Evolutionary conservation across 2,797 vertebrate species (phyloP), one percentile per base, ranked within the genome.

Genomic region (Schizopygopsis malacanthus): DNA sequence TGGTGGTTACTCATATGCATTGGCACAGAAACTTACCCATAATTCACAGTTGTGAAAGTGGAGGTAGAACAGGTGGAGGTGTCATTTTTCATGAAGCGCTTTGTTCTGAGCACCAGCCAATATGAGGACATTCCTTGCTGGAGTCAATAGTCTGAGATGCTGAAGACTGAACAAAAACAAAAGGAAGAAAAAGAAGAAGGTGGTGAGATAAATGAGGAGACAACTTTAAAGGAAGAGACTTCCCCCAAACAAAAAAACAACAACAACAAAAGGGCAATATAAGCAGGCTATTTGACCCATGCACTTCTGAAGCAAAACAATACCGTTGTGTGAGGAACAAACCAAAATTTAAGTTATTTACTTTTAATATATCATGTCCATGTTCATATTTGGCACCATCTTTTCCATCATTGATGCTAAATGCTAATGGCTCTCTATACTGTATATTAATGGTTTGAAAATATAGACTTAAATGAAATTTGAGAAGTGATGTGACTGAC

Each of bases 121-220:
- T 70, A 69, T 43, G 59, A 78, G 47, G 63, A 56, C 65, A 56
- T 77, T 77, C 4, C 59, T 67, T 45, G 39, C n/a, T 45, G 63
- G 65, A 84, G 56, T 76, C 50, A 76, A 83, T 67, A 50, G 61
- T 65, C 72, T 13, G 59, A 65, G 47, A 52, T 77, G 22, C 33
- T 67, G 81, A 87, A 82, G 59, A 84, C 50, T 52, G 33, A 88
- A 88, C 39, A 70, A 70, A 18, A n/a, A 61, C 12, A 43, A 83
- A 83, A 39, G 43, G 37, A 79, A 43, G 37, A 61, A 61, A 73
- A 52, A 10, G 11, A 83, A 76, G 37, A 82, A 65, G 41, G 43
- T 50, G 25, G 20, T 47, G 71, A 63, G 28, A 45, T 63, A 65
- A 75, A 75, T 87, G 83, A 88, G 93, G 92, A 91, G 94, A 79